Evolutionary conservation across 2,113 vertebrate species (phyloP), one percentile per base, ranked within the genome.

Genomic region (Notiomystis cincta): DNA sequence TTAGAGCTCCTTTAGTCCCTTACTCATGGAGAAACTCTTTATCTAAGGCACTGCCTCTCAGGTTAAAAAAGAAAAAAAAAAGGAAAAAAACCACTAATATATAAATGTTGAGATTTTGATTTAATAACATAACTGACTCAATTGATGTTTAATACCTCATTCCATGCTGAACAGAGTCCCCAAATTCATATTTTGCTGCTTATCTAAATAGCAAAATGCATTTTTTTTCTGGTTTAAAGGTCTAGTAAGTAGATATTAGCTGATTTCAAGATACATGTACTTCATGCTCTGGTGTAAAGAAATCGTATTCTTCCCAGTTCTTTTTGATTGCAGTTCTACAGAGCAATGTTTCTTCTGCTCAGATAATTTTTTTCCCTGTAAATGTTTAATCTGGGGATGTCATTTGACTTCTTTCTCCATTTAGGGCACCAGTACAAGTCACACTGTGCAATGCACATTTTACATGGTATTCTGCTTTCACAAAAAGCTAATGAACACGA

Each of bases 131-230:
- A 57, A 76, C 37, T 85, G 92, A 57, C 54, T 94, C 51, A 65
- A 69, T 92, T 96, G 71, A 73, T 78, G 56, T 94, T 96, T 87
- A 93, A 92, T 81, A 87, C 91, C 91, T 80, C 82, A 44, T 93
- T 95, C 44, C 27, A 57, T 51, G 13, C 65, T 90, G 89, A 91
- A 91, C 45, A 94, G 90, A 92, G 35, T 50, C 56, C 75, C 94
- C 84, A 92, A 71, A 84, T 57, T 96, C 90, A 81, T 95, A 92
- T 64, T 86, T 28, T 14, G 2, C 56, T 96, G 56, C 95, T 97
- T 97, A 79, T 95, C 64, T 97, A 90, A 95, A 92, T 89, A 97
- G 96, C 31, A 97, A 96, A 91, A 89, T 77, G 50, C 79, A 62
- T 73, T 95, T 53, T 95, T 65, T 72, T 82, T 91, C 80, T 96